Evolutionary conservation across 1,140 invertebrate species (phyloP).

Genomic region (Bombus waltoni): DNA sequence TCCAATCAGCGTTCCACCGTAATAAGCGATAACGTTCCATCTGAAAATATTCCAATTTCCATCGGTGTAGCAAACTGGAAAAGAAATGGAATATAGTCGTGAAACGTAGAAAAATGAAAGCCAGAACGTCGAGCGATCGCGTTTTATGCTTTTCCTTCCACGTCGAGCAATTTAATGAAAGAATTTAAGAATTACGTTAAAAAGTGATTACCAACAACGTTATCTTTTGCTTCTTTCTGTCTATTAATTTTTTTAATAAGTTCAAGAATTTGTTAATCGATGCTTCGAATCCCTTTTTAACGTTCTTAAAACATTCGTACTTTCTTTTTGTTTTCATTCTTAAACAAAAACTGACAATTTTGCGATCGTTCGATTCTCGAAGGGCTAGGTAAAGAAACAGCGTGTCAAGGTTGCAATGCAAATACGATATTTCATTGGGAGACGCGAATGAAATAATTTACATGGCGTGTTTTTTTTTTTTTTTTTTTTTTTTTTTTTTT

Average conservation of each 20-base stretch:
- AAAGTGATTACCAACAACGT: background rate
- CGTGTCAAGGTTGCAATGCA: too few relatives aligned
- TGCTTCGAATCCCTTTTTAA: too few relatives aligned
- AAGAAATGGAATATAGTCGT: background rate
- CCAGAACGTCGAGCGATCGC: background rate
- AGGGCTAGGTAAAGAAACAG: too few relatives aligned
- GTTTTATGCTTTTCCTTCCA: background rate
- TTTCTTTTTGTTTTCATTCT: background rate
- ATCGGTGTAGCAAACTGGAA: background rate
- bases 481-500: too few relatives aligned
- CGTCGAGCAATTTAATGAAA: background rate
- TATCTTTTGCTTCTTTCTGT: background rate
- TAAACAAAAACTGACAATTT: too few relatives aligned
- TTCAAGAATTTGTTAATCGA: too few relatives aligned
- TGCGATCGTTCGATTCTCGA: too few relatives aligned
- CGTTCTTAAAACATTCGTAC: rapidly evolving
- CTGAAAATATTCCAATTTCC: slow-evolving; percentile 4
- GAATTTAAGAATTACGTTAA: background rate
- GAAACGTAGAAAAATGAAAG: slow-evolving; percentile 2
- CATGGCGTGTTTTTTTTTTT: too few relatives aligned
- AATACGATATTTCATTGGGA: too few relatives aligned
- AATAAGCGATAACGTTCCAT: slow-evolving; percentile 26
- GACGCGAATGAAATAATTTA: too few relatives aligned
- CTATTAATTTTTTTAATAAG: background rate
- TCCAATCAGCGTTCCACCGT: background rate